phyloP scores from a whole-genome alignment of 2,888 invertebrate species.

The Drosophila aldrichi region DNA sequence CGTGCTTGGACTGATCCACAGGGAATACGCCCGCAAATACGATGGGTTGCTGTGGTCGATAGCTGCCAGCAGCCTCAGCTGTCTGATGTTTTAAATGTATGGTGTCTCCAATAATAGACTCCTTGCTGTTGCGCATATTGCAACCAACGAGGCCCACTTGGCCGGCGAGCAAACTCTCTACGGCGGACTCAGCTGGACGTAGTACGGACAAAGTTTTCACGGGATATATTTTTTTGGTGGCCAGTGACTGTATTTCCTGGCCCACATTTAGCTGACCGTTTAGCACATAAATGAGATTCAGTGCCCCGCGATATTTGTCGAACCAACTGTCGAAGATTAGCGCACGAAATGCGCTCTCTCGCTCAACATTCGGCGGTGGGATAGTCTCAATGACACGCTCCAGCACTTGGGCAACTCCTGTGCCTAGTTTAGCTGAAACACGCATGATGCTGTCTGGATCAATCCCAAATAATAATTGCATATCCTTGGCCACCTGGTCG shows the following conservation, averaged over 20 bases:
- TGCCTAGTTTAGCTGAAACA: constrained; percentile 97
- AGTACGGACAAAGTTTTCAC: constrained; percentile 92
- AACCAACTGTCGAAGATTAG: constrained; percentile 97
- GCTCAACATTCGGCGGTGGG: constrained; percentile 89
- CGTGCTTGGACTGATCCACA: constrained; percentile 93
- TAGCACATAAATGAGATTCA: constrained; percentile 91
- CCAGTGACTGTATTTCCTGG: constrained; percentile 90
- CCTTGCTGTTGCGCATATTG: constrained; percentile 91
- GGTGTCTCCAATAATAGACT: constrained; percentile 92
- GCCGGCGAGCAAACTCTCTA: constrained; percentile 91
- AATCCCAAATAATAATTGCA: constrained; percentile 93
- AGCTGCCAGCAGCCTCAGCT: constrained; percentile 87
- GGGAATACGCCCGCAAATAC: constrained; percentile 95
- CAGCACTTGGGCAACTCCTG: constrained; percentile 91
- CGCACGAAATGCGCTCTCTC: constrained; percentile 89
- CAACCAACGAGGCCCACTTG: constrained; percentile 96
- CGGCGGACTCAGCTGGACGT: constrained; percentile 90
- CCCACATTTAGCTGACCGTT: constrained; percentile 91
- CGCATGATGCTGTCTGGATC: constrained; percentile 90
- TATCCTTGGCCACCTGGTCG: constrained; percentile 91
- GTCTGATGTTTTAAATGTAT: constrained; percentile 87
- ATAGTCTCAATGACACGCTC: constrained; percentile 91
- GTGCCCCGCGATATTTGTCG: constrained; percentile 93
- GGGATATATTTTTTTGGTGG: constrained; percentile 91
- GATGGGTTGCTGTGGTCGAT: constrained; percentile 91